phyloP scores from a whole-genome alignment of 2,797 vertebrate species.

The Crypturellus tataupa region DNA sequence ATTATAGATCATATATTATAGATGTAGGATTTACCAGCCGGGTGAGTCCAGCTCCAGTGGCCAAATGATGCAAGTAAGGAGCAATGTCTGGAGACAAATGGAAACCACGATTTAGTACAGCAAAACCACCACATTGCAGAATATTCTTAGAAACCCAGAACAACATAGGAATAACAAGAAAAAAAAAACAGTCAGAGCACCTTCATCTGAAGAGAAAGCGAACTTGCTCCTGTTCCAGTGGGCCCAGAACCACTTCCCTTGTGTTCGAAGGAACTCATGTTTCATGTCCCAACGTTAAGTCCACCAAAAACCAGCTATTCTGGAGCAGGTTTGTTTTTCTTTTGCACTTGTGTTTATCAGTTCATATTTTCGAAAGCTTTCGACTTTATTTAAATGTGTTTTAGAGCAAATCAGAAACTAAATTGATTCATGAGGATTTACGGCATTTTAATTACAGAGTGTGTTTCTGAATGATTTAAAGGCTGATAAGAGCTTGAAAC shows the following conservation, averaged over 20 bases:
- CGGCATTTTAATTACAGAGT: slow-evolving; percentile 79
- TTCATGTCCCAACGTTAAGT: not conserved
- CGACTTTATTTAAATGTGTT: slow-evolving; percentile 75
- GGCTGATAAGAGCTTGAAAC: slow-evolving; percentile 75
- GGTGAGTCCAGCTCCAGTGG: too few species aligned
- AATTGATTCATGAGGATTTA: slow-evolving; percentile 80
- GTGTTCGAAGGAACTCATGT: not conserved
- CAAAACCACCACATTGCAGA: not conserved
- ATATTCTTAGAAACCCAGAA: not conserved
- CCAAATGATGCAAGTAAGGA: not conserved
- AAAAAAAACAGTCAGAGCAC: not conserved
- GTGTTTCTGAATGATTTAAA: slow-evolving; percentile 81
- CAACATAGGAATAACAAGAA: not conserved
- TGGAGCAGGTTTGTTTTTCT: not conserved
- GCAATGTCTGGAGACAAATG: not conserved
- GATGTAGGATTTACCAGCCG: too few species aligned
- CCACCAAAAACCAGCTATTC: not conserved
- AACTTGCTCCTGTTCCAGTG: not conserved
- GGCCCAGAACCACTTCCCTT: fast-evolving
- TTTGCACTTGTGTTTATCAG: slow-evolving; percentile 18
- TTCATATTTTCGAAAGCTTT: slow-evolving; percentile 61
- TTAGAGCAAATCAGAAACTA: slow-evolving; percentile 76
- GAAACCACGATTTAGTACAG: not conserved
- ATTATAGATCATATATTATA: not conserved
- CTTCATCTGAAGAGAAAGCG: not conserved